A percentile compares a stretch with the other conserved stretches of the same genome.
phyloP scores from a whole-genome alignment of 2,888 invertebrate genomes.

The Achlya flavicornis region DNA sequence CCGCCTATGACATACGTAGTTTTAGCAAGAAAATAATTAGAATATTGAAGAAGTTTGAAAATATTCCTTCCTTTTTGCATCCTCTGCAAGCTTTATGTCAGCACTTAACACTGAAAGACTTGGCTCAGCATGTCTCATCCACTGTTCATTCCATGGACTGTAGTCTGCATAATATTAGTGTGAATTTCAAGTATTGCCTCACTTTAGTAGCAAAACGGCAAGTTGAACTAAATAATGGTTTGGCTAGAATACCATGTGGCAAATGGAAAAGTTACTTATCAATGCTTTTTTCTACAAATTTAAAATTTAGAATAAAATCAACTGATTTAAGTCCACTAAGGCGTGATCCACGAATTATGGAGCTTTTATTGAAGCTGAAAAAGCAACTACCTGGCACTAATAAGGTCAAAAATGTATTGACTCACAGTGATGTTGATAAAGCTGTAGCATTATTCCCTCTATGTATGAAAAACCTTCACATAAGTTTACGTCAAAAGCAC shows the following conservation, averaged over 20 bases:
- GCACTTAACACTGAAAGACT: conserved; percentile 61
- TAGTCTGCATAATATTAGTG: conserved; percentile 54
- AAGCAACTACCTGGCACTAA: conserved; percentile 39
- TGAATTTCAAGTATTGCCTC: conserved; percentile 83
- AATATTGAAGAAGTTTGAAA: conserved; percentile 51
- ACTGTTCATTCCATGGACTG: conserved; percentile 51
- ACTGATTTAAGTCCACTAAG: conserved; percentile 50
- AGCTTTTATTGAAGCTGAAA: conserved; percentile 56
- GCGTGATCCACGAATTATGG: conserved; percentile 65
- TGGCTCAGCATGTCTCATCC: conserved; percentile 62
- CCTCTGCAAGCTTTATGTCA: conserved; percentile 60
- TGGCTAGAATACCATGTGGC: conserved; percentile 80
- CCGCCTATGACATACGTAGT: conserved; percentile 63
- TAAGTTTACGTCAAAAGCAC: conserved; percentile 79
- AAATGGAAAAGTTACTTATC: conserved; percentile 81
- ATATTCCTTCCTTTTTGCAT: conserved; percentile 38
- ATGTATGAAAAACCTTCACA: conserved; percentile 86
- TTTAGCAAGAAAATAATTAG: conserved; percentile 67
- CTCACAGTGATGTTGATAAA: conserved; percentile 68
- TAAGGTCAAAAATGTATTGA: conserved; percentile 36
- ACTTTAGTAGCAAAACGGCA: conserved; percentile 79
- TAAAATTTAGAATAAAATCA: conserved; percentile 57
- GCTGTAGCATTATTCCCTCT: conserved; percentile 81
- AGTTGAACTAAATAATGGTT: conserved; percentile 79
- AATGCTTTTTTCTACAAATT: conserved; percentile 74